Evolutionary conservation across 2,888 invertebrate species (phyloP).

Genomic region (Sepiola atlantica): DNA sequence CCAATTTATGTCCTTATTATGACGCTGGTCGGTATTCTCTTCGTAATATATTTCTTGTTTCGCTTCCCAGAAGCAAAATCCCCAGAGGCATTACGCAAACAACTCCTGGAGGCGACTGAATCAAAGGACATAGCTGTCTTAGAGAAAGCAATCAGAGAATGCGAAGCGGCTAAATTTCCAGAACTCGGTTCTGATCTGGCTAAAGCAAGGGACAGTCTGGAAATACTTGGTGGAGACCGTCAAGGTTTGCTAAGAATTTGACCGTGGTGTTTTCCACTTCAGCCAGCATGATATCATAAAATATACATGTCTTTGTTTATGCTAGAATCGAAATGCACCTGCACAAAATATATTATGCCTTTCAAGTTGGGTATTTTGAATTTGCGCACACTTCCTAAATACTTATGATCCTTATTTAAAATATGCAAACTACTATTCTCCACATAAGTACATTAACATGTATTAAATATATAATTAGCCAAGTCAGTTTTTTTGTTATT

Average conservation of each 20-base stretch:
- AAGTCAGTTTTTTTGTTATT: background rate
- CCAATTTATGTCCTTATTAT: background rate
- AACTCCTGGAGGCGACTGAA: background rate
- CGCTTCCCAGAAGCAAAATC: background rate
- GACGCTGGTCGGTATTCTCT: background rate
- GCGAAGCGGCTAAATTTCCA: slow-evolving; percentile 3
- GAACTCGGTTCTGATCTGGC: background rate
- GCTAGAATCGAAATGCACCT: background rate
- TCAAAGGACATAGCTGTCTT: slow-evolving; percentile 24
- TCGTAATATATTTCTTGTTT: background rate
- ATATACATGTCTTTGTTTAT: background rate
- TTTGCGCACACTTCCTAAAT: too few relatives aligned
- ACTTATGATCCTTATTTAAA: background rate
- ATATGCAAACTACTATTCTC: background rate
- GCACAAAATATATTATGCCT: background rate
- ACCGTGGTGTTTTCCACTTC: background rate
- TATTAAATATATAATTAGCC: background rate
- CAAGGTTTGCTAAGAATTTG: slow-evolving; percentile 3
- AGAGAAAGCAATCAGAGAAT: background rate
- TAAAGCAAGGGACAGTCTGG: background rate
- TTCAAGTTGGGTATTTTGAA: background rate
- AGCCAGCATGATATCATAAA: background rate
- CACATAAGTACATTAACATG: background rate
- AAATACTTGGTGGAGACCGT: background rate
- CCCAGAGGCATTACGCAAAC: background rate